phyloP scores from a whole-genome alignment of 2,113 vertebrate species.

The Melospiza melodia region DNA sequence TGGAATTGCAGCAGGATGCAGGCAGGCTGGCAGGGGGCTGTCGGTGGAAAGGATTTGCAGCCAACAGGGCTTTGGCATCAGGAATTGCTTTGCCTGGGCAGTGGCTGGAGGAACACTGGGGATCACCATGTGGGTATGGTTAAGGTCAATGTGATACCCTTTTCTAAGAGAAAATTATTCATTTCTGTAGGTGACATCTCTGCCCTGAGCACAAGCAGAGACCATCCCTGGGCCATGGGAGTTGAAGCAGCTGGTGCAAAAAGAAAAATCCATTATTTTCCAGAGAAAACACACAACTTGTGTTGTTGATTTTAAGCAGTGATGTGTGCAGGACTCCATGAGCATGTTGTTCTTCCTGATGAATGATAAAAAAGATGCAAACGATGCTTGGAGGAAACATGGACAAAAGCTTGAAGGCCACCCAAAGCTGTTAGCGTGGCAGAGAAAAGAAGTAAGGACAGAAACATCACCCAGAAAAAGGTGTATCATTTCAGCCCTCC shows the following conservation, averaged over 20 bases:
- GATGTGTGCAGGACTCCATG: accelerated
- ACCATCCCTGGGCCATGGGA: not conserved
- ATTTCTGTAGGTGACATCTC: not conserved
- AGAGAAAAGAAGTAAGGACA: not conserved
- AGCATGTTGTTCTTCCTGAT: accelerated
- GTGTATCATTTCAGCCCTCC: not conserved
- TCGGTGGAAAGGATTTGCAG: not conserved
- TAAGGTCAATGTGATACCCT: no score
- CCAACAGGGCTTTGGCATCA: not conserved
- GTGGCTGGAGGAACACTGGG: not conserved
- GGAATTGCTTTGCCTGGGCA: not conserved
- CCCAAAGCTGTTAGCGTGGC: accelerated
- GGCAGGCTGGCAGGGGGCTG: not conserved
- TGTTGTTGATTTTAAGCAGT: not conserved
- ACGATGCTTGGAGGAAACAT: accelerated
- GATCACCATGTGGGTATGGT: accelerated
- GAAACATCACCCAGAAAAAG: not conserved
- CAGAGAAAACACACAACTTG: not conserved
- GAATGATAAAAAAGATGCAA: not conserved
- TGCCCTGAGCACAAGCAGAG: not conserved
- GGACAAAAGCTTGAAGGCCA: not conserved
- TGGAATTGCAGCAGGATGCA: not conserved
- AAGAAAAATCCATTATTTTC: not conserved
- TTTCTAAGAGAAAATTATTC: not conserved
- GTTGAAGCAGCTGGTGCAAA: not conserved